These are phyloP conservation scores for Heteromurus nitidus DNA, from an alignment of 2,888 invertebrate species.

Conservation along the genomic window DNA sequence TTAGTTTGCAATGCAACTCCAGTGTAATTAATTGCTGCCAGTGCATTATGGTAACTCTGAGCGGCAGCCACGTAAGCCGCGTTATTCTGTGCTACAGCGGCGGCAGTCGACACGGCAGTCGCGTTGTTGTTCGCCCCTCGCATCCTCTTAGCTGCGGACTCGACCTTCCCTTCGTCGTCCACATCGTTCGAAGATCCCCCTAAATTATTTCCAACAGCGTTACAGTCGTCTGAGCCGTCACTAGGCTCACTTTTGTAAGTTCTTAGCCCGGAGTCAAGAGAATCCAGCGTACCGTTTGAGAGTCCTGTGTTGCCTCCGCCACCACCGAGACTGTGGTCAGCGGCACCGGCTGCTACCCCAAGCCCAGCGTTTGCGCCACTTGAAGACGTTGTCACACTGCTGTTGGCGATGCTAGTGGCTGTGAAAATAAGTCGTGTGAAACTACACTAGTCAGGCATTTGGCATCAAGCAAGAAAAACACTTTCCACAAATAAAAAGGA, in stretches of 20 bases:
- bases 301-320: conserved; percentile 48
- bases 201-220: conserved; percentile 69
- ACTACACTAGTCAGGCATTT: conserved; percentile 73
- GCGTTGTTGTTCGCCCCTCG: conserved; percentile 44
- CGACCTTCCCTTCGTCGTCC: conserved; percentile 71
- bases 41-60: conserved; percentile 76
- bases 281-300: conserved; percentile 72
- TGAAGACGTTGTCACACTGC: conserved; percentile 55
- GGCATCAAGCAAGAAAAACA: conserved; percentile 75
- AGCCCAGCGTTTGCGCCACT: conserved; percentile 43
- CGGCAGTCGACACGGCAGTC: conserved; percentile 46
- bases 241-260: conserved; percentile 43
- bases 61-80: conserved; percentile 73
- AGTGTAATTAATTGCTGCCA: conserved; percentile 82
- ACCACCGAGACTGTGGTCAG: conserved; percentile 54
- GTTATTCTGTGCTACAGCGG: conserved; percentile 71
- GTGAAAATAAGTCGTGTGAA: conserved; percentile 74
- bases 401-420: conserved; percentile 73
- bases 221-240: conserved; percentile 63
- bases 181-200: conserved; percentile 60
- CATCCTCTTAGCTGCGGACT: conserved; percentile 72
- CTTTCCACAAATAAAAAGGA: conserved; percentile 31
- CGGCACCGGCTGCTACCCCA: conserved; percentile 54
- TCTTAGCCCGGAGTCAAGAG: conserved; percentile 66
- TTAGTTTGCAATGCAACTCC: conserved; percentile 81